Conservation (phyloP, 1,140 invertebrate species). For the Drosophila albomicans region DNA sequence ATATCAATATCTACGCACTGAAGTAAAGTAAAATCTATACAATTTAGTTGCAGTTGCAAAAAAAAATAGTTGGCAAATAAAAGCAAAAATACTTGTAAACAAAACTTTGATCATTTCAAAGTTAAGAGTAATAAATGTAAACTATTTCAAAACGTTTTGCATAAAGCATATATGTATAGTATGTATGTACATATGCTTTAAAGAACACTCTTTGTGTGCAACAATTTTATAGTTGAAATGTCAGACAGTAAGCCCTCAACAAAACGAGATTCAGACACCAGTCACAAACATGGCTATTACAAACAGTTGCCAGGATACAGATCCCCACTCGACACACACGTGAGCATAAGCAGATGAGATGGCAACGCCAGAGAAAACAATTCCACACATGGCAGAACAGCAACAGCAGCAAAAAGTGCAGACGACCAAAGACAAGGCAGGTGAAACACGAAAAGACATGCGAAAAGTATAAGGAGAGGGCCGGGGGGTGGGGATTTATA, state of each 20-base stretch:
- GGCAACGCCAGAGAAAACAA: conserved; percentile 7
- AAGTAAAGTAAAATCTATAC: too few species aligned
- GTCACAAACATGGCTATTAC: conserved; percentile 1
- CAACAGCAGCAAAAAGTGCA: conserved; percentile 34
- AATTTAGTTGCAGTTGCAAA: too few species aligned
- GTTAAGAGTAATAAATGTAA: too few species aligned
- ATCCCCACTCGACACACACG: not conserved
- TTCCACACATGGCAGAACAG: not conserved
- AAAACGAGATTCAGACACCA: not conserved
- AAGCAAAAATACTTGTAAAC: too few species aligned
- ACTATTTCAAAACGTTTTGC: too few species aligned
- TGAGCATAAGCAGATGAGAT: conserved; percentile 13
- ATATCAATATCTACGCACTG: too few species aligned
- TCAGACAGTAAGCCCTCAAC: not conserved
- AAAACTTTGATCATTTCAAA: too few species aligned
- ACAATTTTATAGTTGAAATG: not conserved
- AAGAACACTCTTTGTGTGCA: not conserved
- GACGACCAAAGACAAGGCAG: conserved; percentile 46
- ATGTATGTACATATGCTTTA: too few species aligned
- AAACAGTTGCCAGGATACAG: not conserved
- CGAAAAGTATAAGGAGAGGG: not conserved
- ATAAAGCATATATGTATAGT: too few species aligned
- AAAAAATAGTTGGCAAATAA: too few species aligned
- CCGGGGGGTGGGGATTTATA: not conserved
- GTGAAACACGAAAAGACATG: conserved; percentile 33